Percentiles rank a stretch among this genome's conserved stretches.
These are phyloP conservation scores for Ivindomyrus marchei DNA, from an alignment of 2,113 vertebrate genomes.

Conservation along the genomic window DNA sequence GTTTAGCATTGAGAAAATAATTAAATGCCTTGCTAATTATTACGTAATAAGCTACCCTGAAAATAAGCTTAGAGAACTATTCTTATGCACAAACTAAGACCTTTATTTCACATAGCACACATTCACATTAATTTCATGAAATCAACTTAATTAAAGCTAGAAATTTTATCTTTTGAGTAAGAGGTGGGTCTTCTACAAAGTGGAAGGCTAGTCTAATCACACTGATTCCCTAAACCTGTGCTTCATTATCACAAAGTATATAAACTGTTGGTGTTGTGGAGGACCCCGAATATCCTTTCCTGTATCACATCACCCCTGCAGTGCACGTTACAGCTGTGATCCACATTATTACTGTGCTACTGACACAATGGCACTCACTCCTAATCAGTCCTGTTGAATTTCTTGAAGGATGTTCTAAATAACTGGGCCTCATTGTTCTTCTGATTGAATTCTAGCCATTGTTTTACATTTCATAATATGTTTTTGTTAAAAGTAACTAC, in stretches of 20 bases:
- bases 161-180: background rate
- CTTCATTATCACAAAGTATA: background rate
- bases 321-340: background rate
- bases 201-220: background rate
- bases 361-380: background rate
- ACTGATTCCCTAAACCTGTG: background rate
- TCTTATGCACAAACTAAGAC: background rate
- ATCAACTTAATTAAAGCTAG: background rate
- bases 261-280: background rate
- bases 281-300: background rate
- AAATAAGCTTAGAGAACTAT: background rate
- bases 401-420: background rate
- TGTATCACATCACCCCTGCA: background rate
- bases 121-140: background rate
- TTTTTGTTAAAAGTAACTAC: background rate
- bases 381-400: background rate
- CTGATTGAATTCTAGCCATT: background rate
- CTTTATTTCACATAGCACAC: background rate
- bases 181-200: background rate
- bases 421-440: background rate
- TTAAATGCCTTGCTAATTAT: background rate
- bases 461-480: background rate
- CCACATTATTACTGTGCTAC: background rate
- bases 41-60: background rate
- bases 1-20: background rate